Base-by-base conservation (phyloP, 2,888 invertebrate genomes). In the Argyresthia albistria region DNA sequence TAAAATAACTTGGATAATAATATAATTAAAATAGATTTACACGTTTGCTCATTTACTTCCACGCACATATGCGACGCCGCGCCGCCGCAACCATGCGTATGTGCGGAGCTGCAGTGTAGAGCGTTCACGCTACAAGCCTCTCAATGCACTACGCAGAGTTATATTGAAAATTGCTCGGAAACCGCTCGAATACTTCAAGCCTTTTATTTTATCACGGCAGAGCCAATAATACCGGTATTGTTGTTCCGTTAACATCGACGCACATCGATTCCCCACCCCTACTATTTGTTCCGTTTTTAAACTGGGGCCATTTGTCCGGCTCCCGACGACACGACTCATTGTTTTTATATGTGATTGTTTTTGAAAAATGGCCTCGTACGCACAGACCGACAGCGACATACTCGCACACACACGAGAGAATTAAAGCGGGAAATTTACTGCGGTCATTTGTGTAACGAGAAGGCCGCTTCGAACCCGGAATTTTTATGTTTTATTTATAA, bases 321-420 rank as follows among this genome's bases (percentile, higher is more conserved):
- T 55, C 60, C 60, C 66, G 70, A 59, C 68, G 75, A 72, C 76
- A 64, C 61, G 69, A 65, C 64, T 71, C 75, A 73, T 78, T 77
- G 75, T 75, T 75, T 25, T 67, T 69, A 66, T 65, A 64, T 70
- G 70, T 66, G 71, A 76, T 79, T 76, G 74, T 76, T 79, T 77
- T 75, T 76, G 75, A 77, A 69, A 73, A 76, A 77, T 70, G 70
- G 70, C 64, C 62, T 56, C 62, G 61, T n/a, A 25, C 25, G 50
- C 12, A 46, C 51, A n/a, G 37, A 35, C 35, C 43, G 50, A 35
- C 35, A 35, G n/a, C 46, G 51, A 15, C 7, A 14, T 12, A 16
- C 42, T 35, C 35, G 43, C 15, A 45, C 59, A 58, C 62, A 64
- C 62, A 62, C 63, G 58, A 58, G 55, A 61, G 63, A 68, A 73